Evolutionary conservation across 2,113 vertebrate genomes (phyloP), one percentile per base, ranked within the genome.

Genomic region (Panthera leo): DNA sequence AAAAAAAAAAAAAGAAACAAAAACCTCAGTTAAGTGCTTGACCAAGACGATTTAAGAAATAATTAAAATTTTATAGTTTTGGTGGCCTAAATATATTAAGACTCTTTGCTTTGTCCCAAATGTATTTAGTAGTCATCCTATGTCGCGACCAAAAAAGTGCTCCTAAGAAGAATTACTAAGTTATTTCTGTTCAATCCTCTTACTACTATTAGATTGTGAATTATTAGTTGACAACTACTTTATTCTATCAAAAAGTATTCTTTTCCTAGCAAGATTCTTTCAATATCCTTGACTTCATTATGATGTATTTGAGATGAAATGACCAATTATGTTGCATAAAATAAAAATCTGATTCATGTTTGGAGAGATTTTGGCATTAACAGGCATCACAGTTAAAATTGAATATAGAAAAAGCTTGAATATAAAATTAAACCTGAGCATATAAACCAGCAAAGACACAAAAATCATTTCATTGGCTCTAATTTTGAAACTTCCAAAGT

Each of bases 341-440:
- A 95, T 27, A 87, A 93, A 80, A 83, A 55, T 84, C 16, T 68
- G 19, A 42, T 85, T 93, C 85, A 70, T 89, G 15, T 89, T 94
- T 89, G 42, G 14, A 92, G 96, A 95, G 16, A 65, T 36, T 83
- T 67, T 58, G 16, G 14, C 10, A 71, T 89, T 23, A 51, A 63
- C 12, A 71, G 6, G 10, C 34, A 83, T 34, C 55, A 45, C 12
- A 67, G 1, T 82, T 61, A 86, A 92, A 95, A 85, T 11, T 75
- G 34, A 85, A 85, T n/a, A 53, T 48, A 51, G 4, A 61, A 25
- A 63, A 82, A 93, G 16, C 29, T 86, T 84, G 25, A 73, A 7
- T 34, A 75, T 80, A 45, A 90, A 93, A 92, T 89, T 80, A 75
- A 85, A 45, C n/a, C 78, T 15, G 6, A 61, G 5, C 42, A 68